Evolutionary conservation across 2,797 vertebrate genomes (phyloP), one percentile per base, ranked within the genome.

Genomic region (Smutsia temminckii): DNA sequence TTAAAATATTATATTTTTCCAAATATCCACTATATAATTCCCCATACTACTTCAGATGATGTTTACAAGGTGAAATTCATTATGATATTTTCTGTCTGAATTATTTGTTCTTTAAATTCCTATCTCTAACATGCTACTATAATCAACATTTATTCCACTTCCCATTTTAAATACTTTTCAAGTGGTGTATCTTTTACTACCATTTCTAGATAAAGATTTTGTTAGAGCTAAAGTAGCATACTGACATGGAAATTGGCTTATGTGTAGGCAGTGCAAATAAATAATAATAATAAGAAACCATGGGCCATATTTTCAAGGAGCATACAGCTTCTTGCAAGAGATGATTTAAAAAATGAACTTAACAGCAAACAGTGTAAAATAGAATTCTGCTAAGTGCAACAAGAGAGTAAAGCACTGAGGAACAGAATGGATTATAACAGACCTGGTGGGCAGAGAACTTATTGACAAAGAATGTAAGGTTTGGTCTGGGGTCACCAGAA

Each of bases 271-370:
- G 17, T 61, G 8, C 7, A 18, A 51, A 1, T 64, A 68, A 53
- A 75, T 66, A 81, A 91, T 40, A 81, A 40, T 46, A 61, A 53
- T 8, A 42, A 91, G 20, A 91, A n/a, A 83, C 1, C 59, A 6
- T 66, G 20, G 34, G 51, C 40, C 6, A n/a, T 64, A 80, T 83
- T 87, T 77, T 59, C 9, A 88, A 79, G 25, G 37, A 23, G 32
- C 5, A 46, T 93, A 59, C 6, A 93, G 7, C 23, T 6, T 83
- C 27, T n/a, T 84, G 7, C 8, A 72, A 8, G 46, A 85, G 29
- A 69, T 91, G 37, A 93, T 77, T 77, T 77, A 83, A 91, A 87
- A 69, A 34, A 91, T 42, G 51, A 79, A 78, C 4, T 77, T 81
- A 66, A 68, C 9, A 53, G 29, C 37, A 93, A 91, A 40, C 6